These are phyloP conservation scores for Notoglanidium macrostoma DNA, from an alignment of 2,797 vertebrate genomes.

Conservation along the genomic window DNA sequence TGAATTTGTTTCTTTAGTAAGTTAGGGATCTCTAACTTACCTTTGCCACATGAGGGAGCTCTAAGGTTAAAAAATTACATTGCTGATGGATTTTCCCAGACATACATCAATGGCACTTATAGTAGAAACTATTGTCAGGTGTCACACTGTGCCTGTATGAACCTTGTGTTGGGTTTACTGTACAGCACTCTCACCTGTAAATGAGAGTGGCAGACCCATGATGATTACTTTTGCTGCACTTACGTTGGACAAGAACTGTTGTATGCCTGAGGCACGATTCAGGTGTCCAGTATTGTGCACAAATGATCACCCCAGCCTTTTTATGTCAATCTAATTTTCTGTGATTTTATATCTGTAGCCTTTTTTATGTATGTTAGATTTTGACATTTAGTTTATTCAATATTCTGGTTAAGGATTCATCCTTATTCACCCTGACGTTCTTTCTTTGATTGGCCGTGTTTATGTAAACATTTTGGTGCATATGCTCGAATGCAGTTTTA, in stretches of 20 bases:
- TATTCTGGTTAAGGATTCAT: neutral
- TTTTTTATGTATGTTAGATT: neutral
- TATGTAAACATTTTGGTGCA: neutral
- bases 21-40: neutral
- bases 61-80: neutral
- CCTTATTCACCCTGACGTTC: neutral
- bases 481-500: neutral
- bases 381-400: neutral
- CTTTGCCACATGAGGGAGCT: slow-evolving; percentile 41
- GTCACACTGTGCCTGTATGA: neutral
- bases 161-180: neutral
- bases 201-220: neutral
- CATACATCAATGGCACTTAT: neutral
- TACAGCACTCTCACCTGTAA: neutral
- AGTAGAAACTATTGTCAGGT: neutral
- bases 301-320: neutral
- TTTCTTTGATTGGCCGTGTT: neutral
- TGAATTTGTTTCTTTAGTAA: neutral
- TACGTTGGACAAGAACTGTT: neutral
- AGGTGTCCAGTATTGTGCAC: no score
- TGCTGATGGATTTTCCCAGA: neutral
- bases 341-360: neutral
- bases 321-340: neutral
- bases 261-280: neutral
- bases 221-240: neutral